Evolutionary conservation across 2,888 invertebrate species (phyloP).

Genomic region (Creontiades dilutus): DNA sequence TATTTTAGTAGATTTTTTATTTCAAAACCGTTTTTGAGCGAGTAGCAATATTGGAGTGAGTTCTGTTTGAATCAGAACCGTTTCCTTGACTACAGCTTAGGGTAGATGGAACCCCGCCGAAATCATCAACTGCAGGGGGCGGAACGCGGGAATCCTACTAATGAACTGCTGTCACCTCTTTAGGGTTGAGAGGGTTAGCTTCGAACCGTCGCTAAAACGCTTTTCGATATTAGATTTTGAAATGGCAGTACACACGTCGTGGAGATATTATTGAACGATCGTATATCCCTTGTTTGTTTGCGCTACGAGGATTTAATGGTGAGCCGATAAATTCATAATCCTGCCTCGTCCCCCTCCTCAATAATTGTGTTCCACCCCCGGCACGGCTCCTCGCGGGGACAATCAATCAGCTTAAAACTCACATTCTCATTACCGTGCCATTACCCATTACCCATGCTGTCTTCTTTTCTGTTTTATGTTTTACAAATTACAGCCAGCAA

Average conservation of each 20-base stretch:
- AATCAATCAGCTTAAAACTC: background rate
- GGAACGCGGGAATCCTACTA: conserved; percentile 35
- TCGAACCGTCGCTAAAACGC: background rate
- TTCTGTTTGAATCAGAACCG: background rate
- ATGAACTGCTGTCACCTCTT: conserved; percentile 30
- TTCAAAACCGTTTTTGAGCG: too few species aligned
- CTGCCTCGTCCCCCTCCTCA: background rate
- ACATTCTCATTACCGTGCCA: too few species aligned
- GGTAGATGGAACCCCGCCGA: conserved; percentile 28
- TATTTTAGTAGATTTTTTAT: too few species aligned
- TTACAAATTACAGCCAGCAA: too few species aligned
- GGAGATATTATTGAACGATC: background rate
- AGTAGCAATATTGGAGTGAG: background rate
- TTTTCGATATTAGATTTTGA: conserved; percentile 23
- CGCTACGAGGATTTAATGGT: background rate
- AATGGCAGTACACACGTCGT: background rate
- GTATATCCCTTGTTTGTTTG: background rate
- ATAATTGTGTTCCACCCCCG: background rate
- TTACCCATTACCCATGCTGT: too few species aligned
- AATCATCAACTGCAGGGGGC: background rate
- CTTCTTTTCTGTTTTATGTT: too few species aligned
- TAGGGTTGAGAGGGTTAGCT: background rate
- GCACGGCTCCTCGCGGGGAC: background rate
- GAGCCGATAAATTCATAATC: background rate
- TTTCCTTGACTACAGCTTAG: conserved; percentile 9